Evolutionary conservation across 2,888 invertebrate species (phyloP), one percentile per base, ranked within the genome.

Genomic region (Phaedon cochleariae): DNA sequence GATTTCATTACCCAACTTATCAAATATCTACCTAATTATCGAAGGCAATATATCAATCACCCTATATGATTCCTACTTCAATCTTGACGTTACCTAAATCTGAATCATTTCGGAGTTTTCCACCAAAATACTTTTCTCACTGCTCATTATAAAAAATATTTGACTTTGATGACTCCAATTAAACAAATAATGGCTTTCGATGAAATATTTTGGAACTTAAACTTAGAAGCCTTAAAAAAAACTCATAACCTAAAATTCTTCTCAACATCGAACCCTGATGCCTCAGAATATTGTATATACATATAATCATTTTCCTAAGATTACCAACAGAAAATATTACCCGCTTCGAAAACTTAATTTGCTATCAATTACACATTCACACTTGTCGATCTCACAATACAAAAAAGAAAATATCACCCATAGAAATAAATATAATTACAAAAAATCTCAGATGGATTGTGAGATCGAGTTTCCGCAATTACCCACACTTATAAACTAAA

Each of bases 251-350:
- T 72, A 68, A 64, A 68, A 63, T 64, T 67, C 65, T 69, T 66
- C 59, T 34, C 57, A 69, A 73, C 64, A 63, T 67, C 71, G 76
- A 78, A 79, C 79, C 79, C 79, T 79, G 79, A 79, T 75, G 79
- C 77, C 78, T 76, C 76, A 76, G 70, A 74, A 73, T n/a, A n/a
- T 62, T 64, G 48, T 55, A 64, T 52, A 26, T 59, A 59, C 57
- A 57, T 41, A 53, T 54, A 53, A 59, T 54, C 46, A 41, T 59
- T 61, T 65, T 59, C 34, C 63, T 59, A 59, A 61, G 18, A 60
- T 64, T 65, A 65, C 65, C 63, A 65, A 72, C 64, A 65, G 53
- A 57, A 67, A 63, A 71, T 68, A 72, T 69, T 70, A 73, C 72
- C 71, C 72, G 72, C 70, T 70, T 69, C 49, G 53, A 65, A 41